Base-by-base conservation (phyloP, 2,797 vertebrate species). In the Spinus pinus region DNA sequence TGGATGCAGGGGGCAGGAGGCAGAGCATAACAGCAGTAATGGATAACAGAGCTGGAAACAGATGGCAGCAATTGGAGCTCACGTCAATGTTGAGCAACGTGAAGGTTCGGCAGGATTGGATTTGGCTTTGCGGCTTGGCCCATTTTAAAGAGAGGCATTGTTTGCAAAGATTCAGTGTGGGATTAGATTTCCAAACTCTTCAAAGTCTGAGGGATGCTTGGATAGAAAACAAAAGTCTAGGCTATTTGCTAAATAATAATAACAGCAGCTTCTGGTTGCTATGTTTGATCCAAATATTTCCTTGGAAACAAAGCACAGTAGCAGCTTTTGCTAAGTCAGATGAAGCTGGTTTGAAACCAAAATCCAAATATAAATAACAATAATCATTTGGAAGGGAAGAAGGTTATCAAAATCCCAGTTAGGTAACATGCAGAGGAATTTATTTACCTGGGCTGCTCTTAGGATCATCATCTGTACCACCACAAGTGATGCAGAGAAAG, bases 211-310 rank as follows among this genome's bases (percentile, higher is more conserved):
- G 71, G 46, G 71, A 57, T 82, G 74, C 25, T 92, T 93, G 88
- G 81, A 82, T 33, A 28, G 61, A 74, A 81, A 85, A 88, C 47
- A 93, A 88, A 90, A 81, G 23, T 72, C 93, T 82, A 35, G 67
- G 35, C 28, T 95, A 67, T 92, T 96, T 87, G 77, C 75, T 94
- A 89, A 96, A 89, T 57, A 93, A 89, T 73, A 85, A 51, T 16
- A 82, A 81, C 53, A 79, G 25, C 79, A 89, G 53, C 84, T 88
- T 86, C 86, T 91, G 31, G 81, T 91, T 95, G 89, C 86, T 93
- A 80, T 61, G 81, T 37, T 83, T 92, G 69, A 86, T 92, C 78
- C 79, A 92, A 93, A 83, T 86, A 95, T 93, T 95, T 95, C 75
- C 88, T 91, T 95, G 84, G 91, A 89, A 97, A 94, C 86, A 73